A percentile compares a stretch with the other conserved stretches of the same genome.
Conservation (phyloP, 2,888 invertebrate genomes). For the Apantesis nais region DNA sequence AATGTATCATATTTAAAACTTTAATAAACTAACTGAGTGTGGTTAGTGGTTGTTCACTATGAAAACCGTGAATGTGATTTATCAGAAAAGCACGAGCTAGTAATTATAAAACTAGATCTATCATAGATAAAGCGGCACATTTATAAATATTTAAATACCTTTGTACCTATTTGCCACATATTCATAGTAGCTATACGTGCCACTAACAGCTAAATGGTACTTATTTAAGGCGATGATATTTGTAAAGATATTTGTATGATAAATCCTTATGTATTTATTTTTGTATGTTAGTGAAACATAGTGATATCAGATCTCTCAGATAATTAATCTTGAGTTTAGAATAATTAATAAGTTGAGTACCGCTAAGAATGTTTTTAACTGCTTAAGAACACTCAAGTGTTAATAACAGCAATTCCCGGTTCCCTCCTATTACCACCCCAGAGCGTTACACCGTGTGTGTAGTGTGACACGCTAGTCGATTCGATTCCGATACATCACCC, state of each 20-base stretch:
- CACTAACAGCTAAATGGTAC: background rate
- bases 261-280: background rate
- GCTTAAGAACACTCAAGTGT: too few species aligned
- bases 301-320: too few species aligned
- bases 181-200: background rate
- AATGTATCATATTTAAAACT: slow-evolving; percentile 29
- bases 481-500: too few species aligned
- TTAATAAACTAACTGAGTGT: background rate
- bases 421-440: too few species aligned
- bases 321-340: too few species aligned
- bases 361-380: too few species aligned
- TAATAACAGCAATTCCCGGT: too few species aligned
- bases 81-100: slow-evolving; percentile 52
- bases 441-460: too few species aligned
- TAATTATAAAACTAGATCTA: slow-evolving; percentile 65
- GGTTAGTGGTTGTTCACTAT: slow-evolving; percentile 30
- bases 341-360: too few species aligned
- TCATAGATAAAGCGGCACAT: slow-evolving; percentile 48
- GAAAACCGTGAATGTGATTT: slow-evolving; percentile 49
- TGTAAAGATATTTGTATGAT: background rate
- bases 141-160: slow-evolving; percentile 43
- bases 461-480: too few species aligned
- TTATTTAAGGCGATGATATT: background rate
- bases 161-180: background rate
- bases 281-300: too few species aligned